These are phyloP conservation scores for Serinus canaria DNA, from an alignment of 2,113 vertebrate genomes.

Conservation along the genomic window DNA sequence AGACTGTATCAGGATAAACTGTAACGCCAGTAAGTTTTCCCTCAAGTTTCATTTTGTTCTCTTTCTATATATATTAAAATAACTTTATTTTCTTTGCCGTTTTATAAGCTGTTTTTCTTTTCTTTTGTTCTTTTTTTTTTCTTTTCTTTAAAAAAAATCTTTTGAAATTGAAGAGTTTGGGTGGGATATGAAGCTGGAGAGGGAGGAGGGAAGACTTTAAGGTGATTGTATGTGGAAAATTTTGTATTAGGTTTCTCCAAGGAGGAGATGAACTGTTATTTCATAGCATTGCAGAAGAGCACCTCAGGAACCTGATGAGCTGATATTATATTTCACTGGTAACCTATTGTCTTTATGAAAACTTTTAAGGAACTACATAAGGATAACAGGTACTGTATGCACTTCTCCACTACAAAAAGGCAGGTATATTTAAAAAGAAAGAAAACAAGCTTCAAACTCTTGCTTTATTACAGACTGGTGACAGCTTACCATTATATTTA, in stretches of 20 bases:
- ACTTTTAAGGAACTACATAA: slow-evolving; percentile 22
- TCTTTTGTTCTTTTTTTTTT: background rate
- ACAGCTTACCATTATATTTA: slow-evolving; percentile 37
- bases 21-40: slow-evolving; percentile 99
- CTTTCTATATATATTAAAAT: slow-evolving; percentile 71
- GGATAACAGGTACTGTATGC: slow-evolving; percentile 60
- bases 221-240: background rate
- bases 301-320: slow-evolving; percentile 39
- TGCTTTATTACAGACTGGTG: background rate
- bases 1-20: slow-evolving; percentile 99
- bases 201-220: background rate
- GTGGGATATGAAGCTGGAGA: background rate
- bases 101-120: slow-evolving; percentile 74
- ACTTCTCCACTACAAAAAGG: slow-evolving; percentile 72
- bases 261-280: slow-evolving; percentile 54
- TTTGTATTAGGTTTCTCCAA: slow-evolving; percentile 7
- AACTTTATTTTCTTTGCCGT: slow-evolving; percentile 78
- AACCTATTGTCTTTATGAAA: slow-evolving; percentile 60
- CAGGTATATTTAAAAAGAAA: background rate
- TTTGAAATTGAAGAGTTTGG: slow-evolving; percentile 31
- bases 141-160: background rate
- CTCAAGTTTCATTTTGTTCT: slow-evolving; percentile 99
- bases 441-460: background rate
- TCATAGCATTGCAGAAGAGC: slow-evolving; percentile 66
- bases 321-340: slow-evolving; percentile 54